Base-by-base conservation (phyloP, 2,888 invertebrate species). In the Bombylius major region DNA sequence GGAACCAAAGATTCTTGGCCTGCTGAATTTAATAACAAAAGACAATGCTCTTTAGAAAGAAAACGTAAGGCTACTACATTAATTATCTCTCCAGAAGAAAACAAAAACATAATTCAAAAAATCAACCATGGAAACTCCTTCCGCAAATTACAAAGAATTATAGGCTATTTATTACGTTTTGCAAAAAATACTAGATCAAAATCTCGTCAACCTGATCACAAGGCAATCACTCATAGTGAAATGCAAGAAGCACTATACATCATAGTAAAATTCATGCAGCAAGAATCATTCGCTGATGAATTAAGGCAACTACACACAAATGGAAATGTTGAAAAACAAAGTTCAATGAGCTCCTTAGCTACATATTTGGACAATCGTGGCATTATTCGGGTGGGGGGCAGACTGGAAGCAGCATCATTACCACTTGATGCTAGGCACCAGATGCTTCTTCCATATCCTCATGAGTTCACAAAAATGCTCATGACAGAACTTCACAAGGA, bases 331-430 rank as follows among this genome's bases (percentile, higher is more conserved):
- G 14, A 14, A 14, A n/a, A 34, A 50, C 31, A 12, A n/a, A 50
- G 50, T 39, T 7, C 8, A 6, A n/a, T 50, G 9, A 9, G 9
- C 31, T 11, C 47, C 4, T 47, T 53, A 5, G 23, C 49, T 13
- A 60, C 63, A n/a, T 64, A 62, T 50, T 14, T 65, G 8, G 63
- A 64, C 50, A 11, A 56, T n/a, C 47, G 60, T 39, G 60, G 58
- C 14, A 53, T 65, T 34, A 58, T 68, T 33, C 58, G 65, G 53
- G 66, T 66, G 54, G 66, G 68, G 45, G 65, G 65, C 46, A 56
- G 67, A 13, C 53, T 65, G 6, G 33, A 59, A 36, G 53, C 61
- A 42, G 54, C 64, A 31, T 45, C 48, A 9, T 34, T 64, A 13
- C 32, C 59, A 36, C 59, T 54, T 42, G 55, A 60, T 47, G 59